These are phyloP conservation scores for Smutsia temminckii DNA, from an alignment of 2,797 vertebrate species.

Conservation along the genomic window DNA sequence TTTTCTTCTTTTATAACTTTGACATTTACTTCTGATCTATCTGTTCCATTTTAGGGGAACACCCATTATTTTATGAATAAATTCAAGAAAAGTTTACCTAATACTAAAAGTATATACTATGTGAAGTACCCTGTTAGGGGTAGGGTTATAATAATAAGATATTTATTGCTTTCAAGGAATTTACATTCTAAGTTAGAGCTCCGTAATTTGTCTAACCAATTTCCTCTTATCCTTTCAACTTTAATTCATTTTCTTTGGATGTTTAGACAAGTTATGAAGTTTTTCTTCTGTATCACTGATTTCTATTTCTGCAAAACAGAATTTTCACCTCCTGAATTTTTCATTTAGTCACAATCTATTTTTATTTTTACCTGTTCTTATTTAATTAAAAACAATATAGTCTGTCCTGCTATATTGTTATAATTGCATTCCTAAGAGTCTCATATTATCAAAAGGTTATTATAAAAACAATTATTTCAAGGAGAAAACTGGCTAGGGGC, in stretches of 20 bases:
- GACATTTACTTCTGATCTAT: slow-evolving; percentile 18
- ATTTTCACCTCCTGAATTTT: slow-evolving; percentile 49
- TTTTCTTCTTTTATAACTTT: slow-evolving; percentile 20
- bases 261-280: background rate
- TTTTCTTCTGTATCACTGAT: slow-evolving; percentile 10
- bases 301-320: slow-evolving; percentile 49
- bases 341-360: slow-evolving; percentile 37
- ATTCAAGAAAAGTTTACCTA: slow-evolving; percentile 33
- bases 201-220: background rate
- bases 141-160: background rate
- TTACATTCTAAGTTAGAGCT: background rate
- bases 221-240: slow-evolving; percentile 19
- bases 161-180: background rate
- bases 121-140: background rate
- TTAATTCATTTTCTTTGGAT: slow-evolving; percentile 4
- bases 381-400: slow-evolving; percentile 69
- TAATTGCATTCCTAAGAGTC: slow-evolving; percentile 49
- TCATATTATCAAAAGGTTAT: slow-evolving; percentile 56
- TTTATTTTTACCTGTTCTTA: slow-evolving; percentile 59
- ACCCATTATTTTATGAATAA: slow-evolving; percentile 32
- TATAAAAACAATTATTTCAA: slow-evolving; percentile 64
- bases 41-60: background rate
- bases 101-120: background rate
- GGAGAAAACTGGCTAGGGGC: background rate
- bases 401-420: slow-evolving; percentile 33